Evolutionary conservation across 2,113 vertebrate genomes (phyloP), one percentile per base, ranked within the genome.

Genomic region (Zeus faber): DNA sequence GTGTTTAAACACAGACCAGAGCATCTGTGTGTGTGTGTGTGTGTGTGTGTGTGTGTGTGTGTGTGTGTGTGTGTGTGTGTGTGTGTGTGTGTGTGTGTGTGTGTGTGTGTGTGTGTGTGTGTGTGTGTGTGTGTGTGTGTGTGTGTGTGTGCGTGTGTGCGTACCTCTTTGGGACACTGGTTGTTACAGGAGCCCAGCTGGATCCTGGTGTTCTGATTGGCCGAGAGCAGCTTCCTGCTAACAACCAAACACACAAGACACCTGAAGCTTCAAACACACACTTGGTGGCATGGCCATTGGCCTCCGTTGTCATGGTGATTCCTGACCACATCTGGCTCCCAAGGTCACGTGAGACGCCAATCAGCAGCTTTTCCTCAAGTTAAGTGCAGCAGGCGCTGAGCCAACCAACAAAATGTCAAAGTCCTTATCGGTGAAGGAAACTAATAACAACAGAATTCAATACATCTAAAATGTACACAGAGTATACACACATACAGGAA

Each of bases 141-240:
- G 46, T 46, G 18, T 22, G 4, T 22, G 43, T 13, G 20, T 11
- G 40, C 45, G 31, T 54, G 58, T 25, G 49, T 2, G 24, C 65
- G 76, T 84, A 98, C 96, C 93, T 96, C 90, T 89, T 93, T 97
- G 18, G 96, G 96, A 84, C 96, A 98, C 74, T 99, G 96, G 84
- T 98, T 98, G 88, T 86, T 92, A 76, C 96, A 99, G 62, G 93
- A 98, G 70, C 67, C 67, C 49, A 99, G 80, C 3, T 78, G 54
- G 8, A 87, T 79, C 77, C 89, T 95, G 33, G 76, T 88, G 67
- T 89, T 74, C 44, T 82, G 18, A 61, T 91, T 89, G 58, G 92
- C 89, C 77, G 74, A 43, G 0, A 88, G 89, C 52, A 94, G 66
- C 80, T 93, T 94, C 82, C 96, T 98, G 72, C 6, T 74, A 63